Base-by-base conservation (phyloP, 2,888 invertebrate genomes). In the Chymomyza procnemis region DNA sequence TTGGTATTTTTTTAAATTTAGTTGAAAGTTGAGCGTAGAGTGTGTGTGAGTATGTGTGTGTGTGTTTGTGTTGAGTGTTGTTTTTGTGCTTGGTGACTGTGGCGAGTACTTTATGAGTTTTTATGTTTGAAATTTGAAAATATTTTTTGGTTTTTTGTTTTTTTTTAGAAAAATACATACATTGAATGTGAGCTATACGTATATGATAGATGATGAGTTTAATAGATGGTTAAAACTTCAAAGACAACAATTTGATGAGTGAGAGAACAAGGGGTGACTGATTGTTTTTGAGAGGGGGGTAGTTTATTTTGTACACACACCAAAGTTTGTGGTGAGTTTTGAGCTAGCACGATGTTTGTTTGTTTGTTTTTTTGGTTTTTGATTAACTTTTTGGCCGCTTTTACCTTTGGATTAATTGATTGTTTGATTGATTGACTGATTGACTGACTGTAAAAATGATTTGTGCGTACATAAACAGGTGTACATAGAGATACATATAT, bases 181-280 rank as follows among this genome's bases (percentile, higher is more conserved):
- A 41, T 41, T 41, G 9, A 41, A 41, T 41, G 34, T 41, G 34
- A 41, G 12, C 34, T 41, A 41, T 41, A 41, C 34, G 34, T 41
- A 34, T 63, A 62, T 79, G 73, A 73, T 69, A 58, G 58, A 81
- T 72, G 66, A 73, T 71, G 58, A 61, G 64, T 18, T 60, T 46
- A 50, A 34, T 46, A 74, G 72, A 81, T 86, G 86, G 81, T 84
- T 80, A 65, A 86, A 82, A 82, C 81, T 82, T 82, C 81, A 82
- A 82, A 82, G 81, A 86, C 81, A 86, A 82, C 81, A 82, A 82
- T 80, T 26, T 79, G 81, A 82, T 82, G 81, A 82, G 81, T 82
- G 86, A 77, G 75, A 80, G 76, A 73, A 76, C 75, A 77, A 69
- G 69, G 69, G 34, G 34, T 84, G 86, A 79, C 83, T 78, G 85